Percentiles rank a stretch among this genome's conserved stretches.
Evolutionary conservation across 2,888 invertebrate species (phyloP).

Genomic region (Siphlonurus alternatus): DNA sequence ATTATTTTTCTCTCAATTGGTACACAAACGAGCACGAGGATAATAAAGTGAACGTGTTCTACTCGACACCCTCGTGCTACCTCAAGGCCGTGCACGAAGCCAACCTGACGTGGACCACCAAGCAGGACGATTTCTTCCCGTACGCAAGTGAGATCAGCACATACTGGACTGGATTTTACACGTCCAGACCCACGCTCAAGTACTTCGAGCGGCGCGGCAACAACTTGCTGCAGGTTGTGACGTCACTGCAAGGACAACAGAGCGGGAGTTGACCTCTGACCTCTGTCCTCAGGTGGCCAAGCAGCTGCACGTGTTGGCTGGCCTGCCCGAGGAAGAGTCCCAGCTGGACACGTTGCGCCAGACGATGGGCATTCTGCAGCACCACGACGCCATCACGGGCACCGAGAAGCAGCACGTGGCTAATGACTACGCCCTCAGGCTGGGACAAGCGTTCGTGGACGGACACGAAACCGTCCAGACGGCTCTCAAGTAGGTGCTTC

Average conservation of each 20-base stretch:
- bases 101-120: no score
- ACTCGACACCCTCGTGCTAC: no score
- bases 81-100: no score
- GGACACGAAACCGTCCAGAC: constrained; percentile 24
- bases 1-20: no score
- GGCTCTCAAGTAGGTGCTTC: not conserved
- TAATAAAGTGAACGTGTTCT: no score
- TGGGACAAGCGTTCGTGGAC: constrained; percentile 47
- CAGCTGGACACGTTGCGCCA: constrained; percentile 15
- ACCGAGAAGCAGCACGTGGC: constrained; percentile 75
- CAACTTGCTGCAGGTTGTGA: constrained; percentile 18
- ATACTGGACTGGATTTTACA: constrained; percentile 37
- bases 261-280: no score
- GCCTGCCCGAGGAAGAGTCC: constrained; percentile 8
- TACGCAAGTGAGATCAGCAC: constrained; percentile 30
- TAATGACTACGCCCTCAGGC: constrained; percentile 63
- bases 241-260: no score
- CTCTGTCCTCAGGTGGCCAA: constrained; percentile 22
- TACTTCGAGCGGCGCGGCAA: constrained; percentile 18
- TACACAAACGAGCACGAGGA: constrained; percentile 32
- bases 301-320: constrained; percentile 18
- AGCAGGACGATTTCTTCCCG: no score
- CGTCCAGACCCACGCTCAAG: constrained; percentile 22
- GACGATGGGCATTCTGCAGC: constrained; percentile 42
- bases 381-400: no score